Evolutionary conservation across 2,888 invertebrate genomes (phyloP).

Genomic region (Steinernema hermaphroditum): DNA sequence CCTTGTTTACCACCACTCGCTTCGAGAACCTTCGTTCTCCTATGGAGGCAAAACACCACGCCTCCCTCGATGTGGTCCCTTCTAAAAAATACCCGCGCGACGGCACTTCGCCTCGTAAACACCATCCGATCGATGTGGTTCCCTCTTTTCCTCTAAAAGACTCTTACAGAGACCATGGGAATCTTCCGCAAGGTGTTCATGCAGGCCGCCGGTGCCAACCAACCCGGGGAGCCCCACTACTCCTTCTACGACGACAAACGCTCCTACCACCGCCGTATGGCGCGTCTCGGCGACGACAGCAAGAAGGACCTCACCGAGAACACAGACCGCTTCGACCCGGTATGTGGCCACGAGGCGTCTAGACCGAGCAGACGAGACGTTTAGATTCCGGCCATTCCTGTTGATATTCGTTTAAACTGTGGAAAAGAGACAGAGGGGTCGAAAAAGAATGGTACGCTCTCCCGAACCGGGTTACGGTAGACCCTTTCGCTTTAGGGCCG

Average conservation of each 20-base stretch:
- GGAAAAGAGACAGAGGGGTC: conserved; percentile 41
- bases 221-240: not conserved
- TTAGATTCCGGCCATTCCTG: conserved; percentile 56
- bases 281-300: not conserved
- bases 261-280: conserved; percentile 20
- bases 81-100: not conserved
- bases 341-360: not conserved
- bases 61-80: not conserved
- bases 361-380: not conserved
- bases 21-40: conserved; percentile 4
- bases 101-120: not conserved
- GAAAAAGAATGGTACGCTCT: conserved; percentile 9
- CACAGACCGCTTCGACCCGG: conserved; percentile 10
- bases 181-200: conserved; percentile 24
- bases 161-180: conserved; percentile 14
- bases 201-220: not conserved
- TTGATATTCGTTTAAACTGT: conserved; percentile 55
- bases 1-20: not conserved
- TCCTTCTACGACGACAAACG: conserved; percentile 26
- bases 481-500: conserved; percentile 21
- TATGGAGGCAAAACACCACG: not conserved
- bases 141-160: not conserved
- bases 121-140: not conserved
- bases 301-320: not conserved
- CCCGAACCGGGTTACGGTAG: conserved; percentile 1